Conservation (phyloP, 2,113 vertebrate species). For the Trichechus manatus region DNA sequence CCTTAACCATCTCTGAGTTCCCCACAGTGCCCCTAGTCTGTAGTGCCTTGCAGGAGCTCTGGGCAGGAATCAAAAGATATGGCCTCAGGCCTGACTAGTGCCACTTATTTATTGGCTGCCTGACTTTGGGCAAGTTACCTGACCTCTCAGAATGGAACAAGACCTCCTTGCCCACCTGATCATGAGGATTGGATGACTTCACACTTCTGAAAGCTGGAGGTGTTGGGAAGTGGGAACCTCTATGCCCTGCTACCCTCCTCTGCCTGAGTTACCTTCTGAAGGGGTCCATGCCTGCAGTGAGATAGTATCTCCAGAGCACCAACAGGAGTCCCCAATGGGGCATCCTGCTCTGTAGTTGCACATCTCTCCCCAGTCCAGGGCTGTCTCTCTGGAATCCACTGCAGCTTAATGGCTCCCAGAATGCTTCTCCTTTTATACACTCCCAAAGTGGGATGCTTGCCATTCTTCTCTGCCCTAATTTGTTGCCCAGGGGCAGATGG, state of each 20-base stretch:
- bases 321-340: conserved; percentile 63
- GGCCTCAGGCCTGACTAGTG: neutral
- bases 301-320: neutral
- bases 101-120: neutral
- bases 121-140: neutral
- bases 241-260: neutral
- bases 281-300: neutral
- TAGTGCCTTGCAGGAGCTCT: neutral
- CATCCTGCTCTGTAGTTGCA: fast-evolving
- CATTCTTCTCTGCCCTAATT: conserved; percentile 39
- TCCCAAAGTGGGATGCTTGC: fast-evolving
- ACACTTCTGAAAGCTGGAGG: neutral
- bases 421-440: conserved; percentile 67
- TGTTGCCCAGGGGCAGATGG: neutral
- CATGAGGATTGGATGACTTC: neutral
- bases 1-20: neutral
- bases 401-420: neutral
- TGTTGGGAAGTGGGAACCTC: neutral
- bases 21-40: neutral
- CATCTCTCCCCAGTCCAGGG: neutral
- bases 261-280: conserved; percentile 75
- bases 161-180: neutral
- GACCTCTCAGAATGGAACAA: neutral
- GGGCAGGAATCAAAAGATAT: neutral
- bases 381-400: neutral